These are phyloP conservation scores for Notechis scutatus DNA, from an alignment of 2,113 vertebrate genomes.

Conservation along the genomic window DNA sequence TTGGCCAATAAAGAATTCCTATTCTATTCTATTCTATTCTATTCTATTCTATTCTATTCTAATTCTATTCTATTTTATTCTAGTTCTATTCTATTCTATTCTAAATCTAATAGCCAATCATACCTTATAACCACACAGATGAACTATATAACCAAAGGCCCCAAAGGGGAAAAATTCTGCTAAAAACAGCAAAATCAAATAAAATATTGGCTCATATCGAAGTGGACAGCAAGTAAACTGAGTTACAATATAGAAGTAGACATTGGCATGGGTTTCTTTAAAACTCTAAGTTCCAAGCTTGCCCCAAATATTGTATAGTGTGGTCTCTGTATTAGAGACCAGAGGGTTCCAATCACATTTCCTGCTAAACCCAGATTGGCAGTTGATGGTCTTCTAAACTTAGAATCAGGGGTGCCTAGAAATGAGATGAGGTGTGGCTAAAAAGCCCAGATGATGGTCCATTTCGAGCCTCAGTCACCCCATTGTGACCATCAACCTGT, in stretches of 20 bases:
- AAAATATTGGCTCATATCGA: background rate
- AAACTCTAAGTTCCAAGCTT: background rate
- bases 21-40: too few species aligned
- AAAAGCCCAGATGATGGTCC: background rate
- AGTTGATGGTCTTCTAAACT: background rate
- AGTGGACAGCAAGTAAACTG: background rate
- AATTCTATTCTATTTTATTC: too few species aligned
- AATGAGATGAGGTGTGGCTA: background rate
- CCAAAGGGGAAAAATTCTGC: background rate
- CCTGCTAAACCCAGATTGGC: background rate
- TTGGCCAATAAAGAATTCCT: too few species aligned
- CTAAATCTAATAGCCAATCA: background rate
- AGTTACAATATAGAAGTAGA: background rate
- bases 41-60: too few species aligned
- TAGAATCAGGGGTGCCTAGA: background rate
- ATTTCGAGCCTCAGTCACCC: background rate
- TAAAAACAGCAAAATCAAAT: background rate
- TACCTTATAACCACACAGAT: background rate
- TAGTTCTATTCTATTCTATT: too few species aligned
- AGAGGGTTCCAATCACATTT: background rate
- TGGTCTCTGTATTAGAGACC: background rate
- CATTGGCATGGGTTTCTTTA: background rate
- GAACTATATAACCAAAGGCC: background rate
- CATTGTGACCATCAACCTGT: background rate
- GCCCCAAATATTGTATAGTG: background rate